phyloP scores from a whole-genome alignment of 2,113 vertebrate genomes.

The Podocnemis expansa region DNA sequence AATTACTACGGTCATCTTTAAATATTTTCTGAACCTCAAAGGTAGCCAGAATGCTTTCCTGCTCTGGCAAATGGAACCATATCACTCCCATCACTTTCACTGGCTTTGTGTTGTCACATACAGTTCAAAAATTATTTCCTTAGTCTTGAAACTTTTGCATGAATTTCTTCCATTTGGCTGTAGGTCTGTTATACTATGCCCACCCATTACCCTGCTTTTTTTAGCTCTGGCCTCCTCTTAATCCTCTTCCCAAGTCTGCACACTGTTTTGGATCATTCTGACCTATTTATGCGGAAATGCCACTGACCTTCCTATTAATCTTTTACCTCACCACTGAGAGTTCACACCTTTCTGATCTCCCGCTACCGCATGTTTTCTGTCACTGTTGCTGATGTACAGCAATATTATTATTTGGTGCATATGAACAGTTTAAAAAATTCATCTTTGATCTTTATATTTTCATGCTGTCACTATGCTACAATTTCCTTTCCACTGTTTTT shows the following conservation, averaged over 20 bases:
- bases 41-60: not conserved
- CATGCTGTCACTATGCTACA: not conserved
- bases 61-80: not conserved
- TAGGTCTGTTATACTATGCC: not conserved
- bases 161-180: not conserved
- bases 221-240: not conserved
- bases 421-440: not conserved
- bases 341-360: not conserved
- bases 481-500: not conserved
- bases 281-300: not conserved
- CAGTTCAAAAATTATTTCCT: not conserved
- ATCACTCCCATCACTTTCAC: not conserved
- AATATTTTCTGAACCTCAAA: not conserved
- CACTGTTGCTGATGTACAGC: not conserved
- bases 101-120: not conserved
- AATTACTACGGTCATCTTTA: not conserved
- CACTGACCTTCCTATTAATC: not conserved
- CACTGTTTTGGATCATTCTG: not conserved
- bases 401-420: not conserved
- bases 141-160: not conserved
- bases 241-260: not conserved
- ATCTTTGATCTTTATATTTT: not conserved
- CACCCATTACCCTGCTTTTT: not conserved
- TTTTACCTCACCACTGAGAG: not conserved
- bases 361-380: not conserved